Evolutionary conservation across 2,113 vertebrate species (phyloP), one percentile per base, ranked within the genome.

Genomic region (Numida meleagris): DNA sequence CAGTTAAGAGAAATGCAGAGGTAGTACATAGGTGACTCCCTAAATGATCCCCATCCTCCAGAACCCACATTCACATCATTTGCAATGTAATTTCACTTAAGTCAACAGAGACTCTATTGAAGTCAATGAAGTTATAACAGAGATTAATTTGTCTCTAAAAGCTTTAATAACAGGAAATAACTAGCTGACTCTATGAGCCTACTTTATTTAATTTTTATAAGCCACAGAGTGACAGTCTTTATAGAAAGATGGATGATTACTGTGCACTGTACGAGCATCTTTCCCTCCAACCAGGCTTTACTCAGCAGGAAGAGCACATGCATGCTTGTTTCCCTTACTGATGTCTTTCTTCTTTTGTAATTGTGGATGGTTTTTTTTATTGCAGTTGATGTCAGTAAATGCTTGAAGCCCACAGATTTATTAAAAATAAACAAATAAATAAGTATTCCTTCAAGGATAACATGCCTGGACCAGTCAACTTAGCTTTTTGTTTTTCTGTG

Each of bases 111-210:
- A 77, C 38, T 34, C 19, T 33, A 14, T 61, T 65, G 77, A 94
- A 94, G 71, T 82, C 89, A 82, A 42, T 55, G 74, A 75, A 94
- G 66, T 77, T 94, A 84, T 48, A 95, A 62, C 25, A 62, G 36
- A 90, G 84, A 91, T 79, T 73, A 76, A 93, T 94, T 89, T 85
- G 48, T 87, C 53, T 53, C 63, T 94, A 83, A 67, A 71, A 95
- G 34, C 55, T 92, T 90, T 91, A 94, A 89, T 68, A 90, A 87
- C 78, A 93, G 89, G 84, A 95, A 94, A 96, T 94, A 95, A 58
- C 67, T 75, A 87, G 72, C 73, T 85, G 84, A 71, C 45, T 85
- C 58, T 91, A 79, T 34, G 55, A 0, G 27, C 36, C 63, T 70
- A 45, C 45, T 89, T 94, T 94, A 92, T 90, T 90, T 87, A 90